phyloP scores from a whole-genome alignment of 2,797 vertebrate genomes.

The Gastrophryne carolinensis region DNA sequence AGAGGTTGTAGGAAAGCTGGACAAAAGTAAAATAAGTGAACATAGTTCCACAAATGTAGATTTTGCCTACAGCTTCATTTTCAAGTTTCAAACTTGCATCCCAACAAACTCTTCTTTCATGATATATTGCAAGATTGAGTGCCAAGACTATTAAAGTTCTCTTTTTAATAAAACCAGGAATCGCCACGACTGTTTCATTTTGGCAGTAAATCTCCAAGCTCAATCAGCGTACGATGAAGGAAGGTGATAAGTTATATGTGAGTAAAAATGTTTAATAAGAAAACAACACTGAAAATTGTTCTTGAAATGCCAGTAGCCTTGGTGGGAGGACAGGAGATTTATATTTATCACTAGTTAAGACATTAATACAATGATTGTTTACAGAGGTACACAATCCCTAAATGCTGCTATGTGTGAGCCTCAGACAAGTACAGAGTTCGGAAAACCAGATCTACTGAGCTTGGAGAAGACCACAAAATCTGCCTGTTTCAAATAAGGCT shows the following conservation, averaged over 20 bases:
- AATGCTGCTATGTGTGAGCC: too few relatives aligned
- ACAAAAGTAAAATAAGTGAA: too few relatives aligned
- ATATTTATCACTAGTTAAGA: neutral
- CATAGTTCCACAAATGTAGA: too few relatives aligned
- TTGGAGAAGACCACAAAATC: too few relatives aligned
- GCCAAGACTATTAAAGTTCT: constrained; percentile 22
- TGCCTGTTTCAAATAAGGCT: too few relatives aligned
- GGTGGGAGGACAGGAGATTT: neutral
- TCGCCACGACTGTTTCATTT: constrained; percentile 12
- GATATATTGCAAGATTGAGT: neutral
- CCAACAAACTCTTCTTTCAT: neutral
- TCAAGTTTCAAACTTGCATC: neutral
- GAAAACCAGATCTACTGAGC: too few relatives aligned
- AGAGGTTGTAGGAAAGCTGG: too few relatives aligned
- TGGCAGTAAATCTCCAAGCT: neutral
- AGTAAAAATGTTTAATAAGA: constrained; percentile 42
- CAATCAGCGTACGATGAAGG: constrained; percentile 18
- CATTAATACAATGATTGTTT: constrained; percentile 4
- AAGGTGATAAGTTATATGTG: constrained; percentile 19
- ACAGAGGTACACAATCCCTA: neutral
- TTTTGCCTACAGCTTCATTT: neutral
- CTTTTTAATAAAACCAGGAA: constrained; percentile 26
- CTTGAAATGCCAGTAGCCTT: constrained; percentile 22
- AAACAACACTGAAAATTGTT: neutral
- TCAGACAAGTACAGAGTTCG: too few relatives aligned